Conservation (phyloP, 2,888 invertebrate species). For the Tinea trinotella region DNA sequence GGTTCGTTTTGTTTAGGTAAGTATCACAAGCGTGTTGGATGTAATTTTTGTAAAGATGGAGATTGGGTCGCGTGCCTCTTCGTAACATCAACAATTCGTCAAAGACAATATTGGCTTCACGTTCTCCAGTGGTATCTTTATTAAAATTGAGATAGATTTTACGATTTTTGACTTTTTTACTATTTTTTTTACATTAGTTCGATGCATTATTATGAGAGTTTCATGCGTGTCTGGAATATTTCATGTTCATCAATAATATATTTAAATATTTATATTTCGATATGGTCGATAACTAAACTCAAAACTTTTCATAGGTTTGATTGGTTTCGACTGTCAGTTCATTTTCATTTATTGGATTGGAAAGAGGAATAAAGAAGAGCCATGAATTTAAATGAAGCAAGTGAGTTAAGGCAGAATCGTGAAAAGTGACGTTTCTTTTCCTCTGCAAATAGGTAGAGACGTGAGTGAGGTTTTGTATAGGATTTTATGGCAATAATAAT, state of each 20-base stretch:
- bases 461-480: too few species aligned
- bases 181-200: too few species aligned
- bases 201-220: too few species aligned
- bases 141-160: background rate
- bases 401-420: too few species aligned
- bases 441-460: too few species aligned
- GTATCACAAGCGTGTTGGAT: conserved; percentile 28
- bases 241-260: background rate
- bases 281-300: background rate
- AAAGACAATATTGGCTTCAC: conserved; percentile 17
- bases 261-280: background rate
- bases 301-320: background rate
- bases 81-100: conserved; percentile 9
- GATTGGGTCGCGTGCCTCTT: conserved; percentile 13
- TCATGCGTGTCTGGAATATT: conserved; percentile 2
- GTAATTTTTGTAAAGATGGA: conserved; percentile 32
- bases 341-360: too few species aligned
- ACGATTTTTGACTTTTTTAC: too few species aligned
- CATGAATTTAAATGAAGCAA: too few species aligned
- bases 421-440: too few species aligned
- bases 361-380: too few species aligned
- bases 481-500: too few species aligned
- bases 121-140: conserved; percentile 8
- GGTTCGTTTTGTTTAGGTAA: conserved; percentile 42
- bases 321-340: background rate